phyloP scores from a whole-genome alignment of 2,113 vertebrate species.

The Atlantisia rogersi region DNA sequence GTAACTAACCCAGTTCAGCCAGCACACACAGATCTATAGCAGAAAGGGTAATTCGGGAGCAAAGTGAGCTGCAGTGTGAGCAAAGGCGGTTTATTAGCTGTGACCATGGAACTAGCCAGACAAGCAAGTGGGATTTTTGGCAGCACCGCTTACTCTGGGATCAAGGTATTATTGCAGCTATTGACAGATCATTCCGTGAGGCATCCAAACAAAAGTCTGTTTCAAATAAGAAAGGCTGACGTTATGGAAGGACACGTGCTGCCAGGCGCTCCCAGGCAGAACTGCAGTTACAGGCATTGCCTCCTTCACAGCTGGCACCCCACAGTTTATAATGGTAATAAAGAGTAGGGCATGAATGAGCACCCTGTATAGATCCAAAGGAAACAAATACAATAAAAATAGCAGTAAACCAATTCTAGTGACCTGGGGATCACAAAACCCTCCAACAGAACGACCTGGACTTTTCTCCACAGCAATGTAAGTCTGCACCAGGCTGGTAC shows the following conservation, averaged over 20 bases:
- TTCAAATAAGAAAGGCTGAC: background rate
- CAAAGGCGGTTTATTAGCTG: background rate
- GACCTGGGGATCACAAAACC: background rate
- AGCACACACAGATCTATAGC: background rate
- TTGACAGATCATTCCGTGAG: background rate
- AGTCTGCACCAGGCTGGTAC: background rate
- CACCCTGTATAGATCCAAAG: background rate
- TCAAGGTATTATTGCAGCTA: conserved; percentile 5
- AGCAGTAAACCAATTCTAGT: background rate
- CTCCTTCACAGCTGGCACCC: conserved; percentile 26
- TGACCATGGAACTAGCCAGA: background rate
- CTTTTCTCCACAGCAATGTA: background rate
- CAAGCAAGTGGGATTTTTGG: background rate
- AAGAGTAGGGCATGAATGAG: background rate
- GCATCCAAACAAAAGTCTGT: background rate
- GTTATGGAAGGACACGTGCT: background rate
- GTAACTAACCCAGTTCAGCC: background rate
- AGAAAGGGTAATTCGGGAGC: background rate
- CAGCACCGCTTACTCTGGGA: background rate
- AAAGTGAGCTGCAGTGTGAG: background rate
- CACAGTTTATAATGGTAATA: background rate
- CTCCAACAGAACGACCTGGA: background rate
- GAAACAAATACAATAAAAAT: background rate
- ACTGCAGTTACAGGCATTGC: background rate
- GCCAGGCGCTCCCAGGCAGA: background rate